Percentiles rank a stretch among this genome's conserved stretches.
Evolutionary conservation across 2,888 invertebrate genomes (phyloP).

Genomic region (Pheosia tremula): DNA sequence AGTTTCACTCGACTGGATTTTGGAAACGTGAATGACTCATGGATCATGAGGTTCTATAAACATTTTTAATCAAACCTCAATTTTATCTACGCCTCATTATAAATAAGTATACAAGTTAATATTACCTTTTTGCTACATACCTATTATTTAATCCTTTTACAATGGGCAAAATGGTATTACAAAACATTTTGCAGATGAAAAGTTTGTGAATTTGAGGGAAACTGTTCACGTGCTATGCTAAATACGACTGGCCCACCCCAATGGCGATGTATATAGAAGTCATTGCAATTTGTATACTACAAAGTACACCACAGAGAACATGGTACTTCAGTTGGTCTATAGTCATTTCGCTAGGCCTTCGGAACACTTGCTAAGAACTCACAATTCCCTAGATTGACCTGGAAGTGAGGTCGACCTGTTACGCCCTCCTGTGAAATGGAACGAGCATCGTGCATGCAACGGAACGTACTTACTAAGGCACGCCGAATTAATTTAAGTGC

Average conservation of each 20-base stretch:
- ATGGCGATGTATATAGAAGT: neutral
- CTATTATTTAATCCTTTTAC: too few relatives aligned
- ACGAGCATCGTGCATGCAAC: slow-evolving; percentile 67
- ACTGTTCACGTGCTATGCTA: too few relatives aligned
- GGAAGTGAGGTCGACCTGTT: slow-evolving; percentile 68
- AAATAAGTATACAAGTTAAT: too few relatives aligned
- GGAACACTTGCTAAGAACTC: slow-evolving; percentile 26
- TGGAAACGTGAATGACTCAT: too few relatives aligned
- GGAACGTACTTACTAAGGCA: slow-evolving; percentile 42
- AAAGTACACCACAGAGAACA: neutral
- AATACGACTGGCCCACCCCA: neutral
- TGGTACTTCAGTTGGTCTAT: neutral
- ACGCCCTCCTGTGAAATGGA: slow-evolving; percentile 60
- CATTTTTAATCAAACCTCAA: too few relatives aligned
- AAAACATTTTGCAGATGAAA: too few relatives aligned
- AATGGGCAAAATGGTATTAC: too few relatives aligned
- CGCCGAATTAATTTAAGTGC: slow-evolving; percentile 63
- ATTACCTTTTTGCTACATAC: too few relatives aligned
- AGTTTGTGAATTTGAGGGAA: too few relatives aligned
- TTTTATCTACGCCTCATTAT: too few relatives aligned
- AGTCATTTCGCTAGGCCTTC: slow-evolving; percentile 20
- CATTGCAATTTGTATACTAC: neutral
- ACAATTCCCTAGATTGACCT: slow-evolving; percentile 53
- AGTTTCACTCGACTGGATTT: too few relatives aligned
- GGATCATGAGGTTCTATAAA: too few relatives aligned